Evolutionary conservation across 2,113 vertebrate genomes (phyloP).

Genomic region (Noturus placidus): DNA sequence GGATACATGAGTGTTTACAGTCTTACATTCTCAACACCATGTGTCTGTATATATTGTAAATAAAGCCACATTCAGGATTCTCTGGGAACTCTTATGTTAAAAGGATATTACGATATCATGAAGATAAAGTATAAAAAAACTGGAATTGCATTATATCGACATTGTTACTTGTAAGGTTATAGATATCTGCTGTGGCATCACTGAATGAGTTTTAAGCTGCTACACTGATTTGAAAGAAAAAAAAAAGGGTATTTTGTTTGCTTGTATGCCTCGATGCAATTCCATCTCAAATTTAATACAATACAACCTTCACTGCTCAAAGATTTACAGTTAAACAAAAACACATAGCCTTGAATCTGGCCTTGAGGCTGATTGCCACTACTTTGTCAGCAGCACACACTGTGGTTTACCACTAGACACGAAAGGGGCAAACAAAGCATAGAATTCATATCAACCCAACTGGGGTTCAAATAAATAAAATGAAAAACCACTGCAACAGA

Average conservation of each 20-base stretch:
- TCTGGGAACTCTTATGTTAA: conserved; percentile 63
- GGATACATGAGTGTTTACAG: neutral
- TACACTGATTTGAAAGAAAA: conserved; percentile 35
- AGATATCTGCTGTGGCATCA: conserved; percentile 48
- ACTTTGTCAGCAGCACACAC: conserved; percentile 43
- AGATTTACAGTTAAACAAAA: conserved; percentile 49
- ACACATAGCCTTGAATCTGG: conserved; percentile 7
- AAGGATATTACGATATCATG: conserved; percentile 61
- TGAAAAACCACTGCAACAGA: neutral
- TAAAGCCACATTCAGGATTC: conserved; percentile 62
- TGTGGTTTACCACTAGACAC: conserved; percentile 24
- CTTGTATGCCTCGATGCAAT: conserved; percentile 6
- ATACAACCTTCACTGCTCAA: conserved; percentile 26
- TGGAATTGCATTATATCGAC: conserved; percentile 64
- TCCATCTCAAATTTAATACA: conserved; percentile 10
- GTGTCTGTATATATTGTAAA: conserved; percentile 55
- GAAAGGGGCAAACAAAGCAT: conserved; percentile 24
- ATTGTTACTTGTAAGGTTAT: conserved; percentile 55
- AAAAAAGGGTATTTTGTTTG: conserved; percentile 21
- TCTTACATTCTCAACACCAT: neutral
- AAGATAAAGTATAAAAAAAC: conserved; percentile 59
- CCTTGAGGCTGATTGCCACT: conserved; percentile 42
- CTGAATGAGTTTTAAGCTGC: conserved; percentile 36
- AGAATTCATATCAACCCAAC: conserved; percentile 2
- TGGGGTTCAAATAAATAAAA: conserved; percentile 4